Base-by-base conservation (phyloP, 2,797 vertebrate genomes). In the Pseudochromis fuscus region DNA sequence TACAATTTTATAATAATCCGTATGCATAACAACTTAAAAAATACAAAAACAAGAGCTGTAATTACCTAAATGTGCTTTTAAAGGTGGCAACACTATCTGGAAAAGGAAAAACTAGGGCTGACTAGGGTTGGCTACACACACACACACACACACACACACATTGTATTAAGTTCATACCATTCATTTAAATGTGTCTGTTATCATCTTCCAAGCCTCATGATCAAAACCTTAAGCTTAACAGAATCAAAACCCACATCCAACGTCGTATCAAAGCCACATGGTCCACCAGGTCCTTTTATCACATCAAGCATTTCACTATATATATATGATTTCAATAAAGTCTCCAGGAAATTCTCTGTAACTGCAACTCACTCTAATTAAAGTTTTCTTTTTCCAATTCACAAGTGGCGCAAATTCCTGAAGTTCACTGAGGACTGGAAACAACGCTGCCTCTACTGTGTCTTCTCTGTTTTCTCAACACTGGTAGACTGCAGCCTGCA, bases 211-310 rank as follows among this genome's bases (percentile, higher is more conserved):
- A 65, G 46, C 15, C 66, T 30, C 37, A 62, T 25, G 46, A 71
- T 81, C 59, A 75, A 84, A 88, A 74, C 44, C 64, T 75, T 13
- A 64, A 72, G 45, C 45, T 45, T 24, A 61, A 44, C 19, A 64
- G 56, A 79, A 78, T 67, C 56, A 42, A 74, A 84, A 66, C 38
- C 61, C 45, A 57, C 65, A 50, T 48, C 58, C 52, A 35, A 61
- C 27, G 7, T 72, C 40, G 50, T 68, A 81, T 84, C 48, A 81
- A 76, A 74, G 67, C 66, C 59, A 76, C 52, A 75, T 73, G 65
- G 46, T 77, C 60, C 44, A 18, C 44, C 50, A 51, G 53, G 45
- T 70, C 60, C 58, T 71, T 80, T 71, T 24, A 75, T 68, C 57
- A 64, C 67, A 71, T 78, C 64, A 76, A 72, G 65, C 58, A 61